Evolutionary conservation across 1,140 invertebrate species (phyloP).

Genomic region (Caenorhabditis elegans): DNA sequence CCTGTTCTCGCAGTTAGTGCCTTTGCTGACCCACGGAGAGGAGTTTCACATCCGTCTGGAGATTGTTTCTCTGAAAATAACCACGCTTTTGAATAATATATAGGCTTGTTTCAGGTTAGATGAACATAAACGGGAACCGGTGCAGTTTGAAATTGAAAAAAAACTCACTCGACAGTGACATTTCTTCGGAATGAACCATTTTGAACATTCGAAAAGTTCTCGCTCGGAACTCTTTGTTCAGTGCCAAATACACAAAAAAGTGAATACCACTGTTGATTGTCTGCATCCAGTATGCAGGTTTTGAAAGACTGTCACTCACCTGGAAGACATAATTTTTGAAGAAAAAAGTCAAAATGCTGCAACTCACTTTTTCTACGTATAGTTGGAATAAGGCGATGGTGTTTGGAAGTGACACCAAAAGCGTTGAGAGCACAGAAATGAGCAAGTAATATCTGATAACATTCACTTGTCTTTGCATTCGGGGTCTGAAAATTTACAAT

Average conservation of each 20-base stretch:
- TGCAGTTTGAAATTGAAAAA: too few relatives aligned
- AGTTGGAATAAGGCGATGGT: conserved; percentile 29
- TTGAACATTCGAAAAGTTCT: conserved; percentile 35
- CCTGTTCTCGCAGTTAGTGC: background rate
- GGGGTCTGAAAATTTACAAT: background rate
- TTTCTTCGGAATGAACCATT: conserved; percentile 28
- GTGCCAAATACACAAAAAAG: conserved; percentile 38
- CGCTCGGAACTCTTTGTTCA: conserved; percentile 39
- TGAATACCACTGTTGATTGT: conserved; percentile 41
- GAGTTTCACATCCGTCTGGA: conserved; percentile 3
- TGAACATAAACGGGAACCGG: too few relatives aligned
- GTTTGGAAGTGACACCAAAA: conserved; percentile 41
- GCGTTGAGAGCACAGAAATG: conserved; percentile 40
- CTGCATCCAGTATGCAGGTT: conserved; percentile 38
- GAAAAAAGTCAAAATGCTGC: too few relatives aligned
- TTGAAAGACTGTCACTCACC: conserved; percentile 35
- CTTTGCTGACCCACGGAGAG: conserved; percentile 1
- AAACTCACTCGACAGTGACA: conserved; percentile 9
- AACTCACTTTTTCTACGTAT: conserved; percentile 30
- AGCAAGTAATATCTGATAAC: conserved; percentile 39
- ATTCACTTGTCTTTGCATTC: conserved; percentile 31
- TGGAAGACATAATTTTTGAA: background rate
- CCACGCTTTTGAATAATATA: too few relatives aligned
- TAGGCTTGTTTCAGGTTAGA: too few relatives aligned
- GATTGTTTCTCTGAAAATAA: conserved; percentile 20